phyloP scores from a whole-genome alignment of 1,140 invertebrate genomes.

The Caenorhabditis remanei region DNA sequence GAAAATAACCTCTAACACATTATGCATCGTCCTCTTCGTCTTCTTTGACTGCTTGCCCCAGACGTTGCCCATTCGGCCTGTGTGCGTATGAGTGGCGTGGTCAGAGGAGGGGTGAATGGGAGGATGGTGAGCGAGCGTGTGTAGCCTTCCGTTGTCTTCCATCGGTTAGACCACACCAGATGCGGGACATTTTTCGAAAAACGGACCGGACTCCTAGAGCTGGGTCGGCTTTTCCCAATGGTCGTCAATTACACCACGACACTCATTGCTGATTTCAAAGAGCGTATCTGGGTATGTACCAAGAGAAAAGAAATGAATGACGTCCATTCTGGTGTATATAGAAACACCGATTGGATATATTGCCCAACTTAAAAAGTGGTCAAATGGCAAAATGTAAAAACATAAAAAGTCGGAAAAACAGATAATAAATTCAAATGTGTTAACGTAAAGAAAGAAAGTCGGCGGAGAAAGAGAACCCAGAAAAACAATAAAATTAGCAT shows the following conservation, averaged over 20 bases:
- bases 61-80: slow-evolving; percentile 36
- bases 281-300: slow-evolving; percentile 11
- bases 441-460: background rate
- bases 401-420: background rate
- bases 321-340: background rate
- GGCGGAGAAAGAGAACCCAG: background rate
- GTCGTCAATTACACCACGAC: slow-evolving; percentile 51
- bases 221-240: slow-evolving; percentile 20
- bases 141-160: background rate
- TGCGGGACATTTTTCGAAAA: slow-evolving; percentile 53
- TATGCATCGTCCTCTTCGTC: slow-evolving; percentile 47
- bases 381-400: background rate
- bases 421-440: background rate
- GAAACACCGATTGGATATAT: background rate
- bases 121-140: slow-evolving; percentile 30
- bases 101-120: slow-evolving; percentile 7
- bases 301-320: background rate
- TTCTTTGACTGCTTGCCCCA: slow-evolving; percentile 49
- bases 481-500: slow-evolving; percentile 43
- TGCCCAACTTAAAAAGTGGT: background rate
- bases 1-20: slow-evolving; percentile 56
- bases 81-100: slow-evolving; percentile 45
- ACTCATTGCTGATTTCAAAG: slow-evolving; percentile 51
- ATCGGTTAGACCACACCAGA: slow-evolving; percentile 24
- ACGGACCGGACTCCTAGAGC: background rate